Base-by-base conservation (phyloP, 1,140 invertebrate species). In the Papilio machaon region DNA sequence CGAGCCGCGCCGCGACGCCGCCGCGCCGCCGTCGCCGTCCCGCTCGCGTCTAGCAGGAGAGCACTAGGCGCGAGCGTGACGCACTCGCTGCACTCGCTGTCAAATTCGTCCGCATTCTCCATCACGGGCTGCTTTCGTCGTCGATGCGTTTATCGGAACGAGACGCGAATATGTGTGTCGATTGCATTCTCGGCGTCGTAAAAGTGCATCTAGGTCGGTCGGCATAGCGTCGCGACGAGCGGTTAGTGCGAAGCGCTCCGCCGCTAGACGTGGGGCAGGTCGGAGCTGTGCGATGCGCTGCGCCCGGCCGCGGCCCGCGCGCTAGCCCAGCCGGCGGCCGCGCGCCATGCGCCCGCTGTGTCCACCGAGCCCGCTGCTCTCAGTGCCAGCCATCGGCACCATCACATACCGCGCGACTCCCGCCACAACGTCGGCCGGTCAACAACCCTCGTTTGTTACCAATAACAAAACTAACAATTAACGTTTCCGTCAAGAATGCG, bases 201-300 rank as follows among this genome's bases (percentile, higher is more conserved):
- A 93, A 94, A 95, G 94, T 95, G 94, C 94, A 95, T 94, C 88
- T 94, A 91, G 92, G 93, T 95, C 92, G 93, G 93, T 91, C 91
- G 94, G 92, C 89, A 86, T 86, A 85, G 87, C 88, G 91, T 87
- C 90, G 90, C 9, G 60, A 10, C 47, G 47, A 11, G 54, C 15
- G 87, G 88, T 91, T 92, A 92, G 91, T 93, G 89, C 90, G 88
- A 87, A 87, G 89, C 92, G 90, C 87, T 92, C 91, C 86, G 85
- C 86, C 88, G 89, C 89, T 88, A 92, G 91, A 90, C 92, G 94
- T 94, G 90, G 91, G 93, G 94, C 92, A 95, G 93, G 94, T 93
- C 92, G 93, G 90, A 64, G 60, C 60, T 30, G 60, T 70, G 64
- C 87, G 86, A 88, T 85, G 86, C 80, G 87, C 83, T 85, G 91